Conservation (phyloP, 2,888 invertebrate genomes). For the Tupiocoris notatus region DNA sequence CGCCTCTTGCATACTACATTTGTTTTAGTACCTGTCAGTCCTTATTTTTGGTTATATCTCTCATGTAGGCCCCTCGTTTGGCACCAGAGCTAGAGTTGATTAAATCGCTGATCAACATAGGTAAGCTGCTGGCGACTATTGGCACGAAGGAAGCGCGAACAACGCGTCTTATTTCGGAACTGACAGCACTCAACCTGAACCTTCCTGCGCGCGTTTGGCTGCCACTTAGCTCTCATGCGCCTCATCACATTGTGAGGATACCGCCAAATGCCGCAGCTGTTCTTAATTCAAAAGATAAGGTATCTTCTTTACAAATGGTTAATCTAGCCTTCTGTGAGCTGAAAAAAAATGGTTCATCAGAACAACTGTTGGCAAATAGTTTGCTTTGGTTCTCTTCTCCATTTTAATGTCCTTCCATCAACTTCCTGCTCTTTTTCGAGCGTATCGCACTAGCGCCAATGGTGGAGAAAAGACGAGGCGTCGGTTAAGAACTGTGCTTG, state of each 20-base stretch:
- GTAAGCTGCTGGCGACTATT: slow-evolving; percentile 75
- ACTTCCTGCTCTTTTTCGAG: too few species aligned
- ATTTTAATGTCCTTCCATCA: too few species aligned
- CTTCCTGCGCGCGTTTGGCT: slow-evolving; percentile 97
- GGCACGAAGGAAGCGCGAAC: slow-evolving; percentile 90
- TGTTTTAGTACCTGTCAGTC: too few species aligned
- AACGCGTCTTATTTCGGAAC: slow-evolving; percentile 85
- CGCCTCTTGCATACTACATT: too few species aligned
- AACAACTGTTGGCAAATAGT: too few species aligned
- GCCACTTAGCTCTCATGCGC: slow-evolving; percentile 74
- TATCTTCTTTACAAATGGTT: too few species aligned
- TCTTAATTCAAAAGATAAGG: slow-evolving; percentile 97
- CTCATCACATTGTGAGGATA: slow-evolving; percentile 93
- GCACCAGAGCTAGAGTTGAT: slow-evolving; percentile 83
- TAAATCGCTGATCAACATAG: slow-evolving; percentile 81
- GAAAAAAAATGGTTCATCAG: too few species aligned
- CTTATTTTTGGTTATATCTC: slow-evolving; percentile 46
- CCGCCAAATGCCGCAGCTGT: slow-evolving; percentile 97
- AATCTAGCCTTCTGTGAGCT: too few species aligned
- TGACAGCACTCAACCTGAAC: slow-evolving; percentile 91
- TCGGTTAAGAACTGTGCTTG: too few species aligned
- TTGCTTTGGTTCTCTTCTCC: too few species aligned
- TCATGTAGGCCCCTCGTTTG: slow-evolving; percentile 75
- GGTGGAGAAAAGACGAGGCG: too few species aligned
- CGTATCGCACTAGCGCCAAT: too few species aligned